phyloP scores from a whole-genome alignment of 2,888 invertebrate genomes.

The Xylocampa areola region DNA sequence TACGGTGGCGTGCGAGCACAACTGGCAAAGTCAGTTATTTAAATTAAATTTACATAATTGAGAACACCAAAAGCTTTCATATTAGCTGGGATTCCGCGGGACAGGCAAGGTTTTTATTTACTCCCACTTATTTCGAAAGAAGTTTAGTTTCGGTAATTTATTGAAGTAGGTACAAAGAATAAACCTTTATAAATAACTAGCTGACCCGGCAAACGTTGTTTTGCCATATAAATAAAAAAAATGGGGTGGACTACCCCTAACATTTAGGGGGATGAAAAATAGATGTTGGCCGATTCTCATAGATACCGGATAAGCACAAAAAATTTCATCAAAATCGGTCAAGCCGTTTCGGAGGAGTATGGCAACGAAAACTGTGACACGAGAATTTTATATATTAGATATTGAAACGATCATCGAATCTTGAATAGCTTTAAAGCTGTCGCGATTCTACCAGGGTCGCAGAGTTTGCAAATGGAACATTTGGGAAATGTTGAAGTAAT shows the following conservation, averaged over 20 bases:
- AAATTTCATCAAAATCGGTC: no score
- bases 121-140: slow-evolving; percentile 19
- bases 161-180: slow-evolving; percentile 46
- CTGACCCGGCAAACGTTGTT: no score
- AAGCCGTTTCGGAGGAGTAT: no score
- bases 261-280: no score
- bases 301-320: no score
- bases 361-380: no score
- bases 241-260: no score
- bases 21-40: slow-evolving; percentile 73
- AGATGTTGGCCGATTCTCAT: no score
- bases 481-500: slow-evolving; percentile 36
- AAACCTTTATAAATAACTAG: slow-evolving; percentile 48
- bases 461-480: slow-evolving; percentile 20
- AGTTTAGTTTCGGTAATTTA: slow-evolving; percentile 45
- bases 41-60: slow-evolving; percentile 81
- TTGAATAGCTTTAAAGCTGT: slow-evolving; percentile 42
- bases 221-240: no score
- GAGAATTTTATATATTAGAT: no score
- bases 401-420: slow-evolving; percentile 50
- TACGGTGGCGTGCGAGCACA: slow-evolving; percentile 60
- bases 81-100: slow-evolving; percentile 66
- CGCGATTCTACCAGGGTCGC: slow-evolving; percentile 25
- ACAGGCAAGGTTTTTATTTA: slow-evolving; percentile 55
- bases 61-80: slow-evolving; percentile 74